Evolutionary conservation across 2,797 vertebrate genomes (phyloP).

Genomic region (Brachymystax lenok): DNA sequence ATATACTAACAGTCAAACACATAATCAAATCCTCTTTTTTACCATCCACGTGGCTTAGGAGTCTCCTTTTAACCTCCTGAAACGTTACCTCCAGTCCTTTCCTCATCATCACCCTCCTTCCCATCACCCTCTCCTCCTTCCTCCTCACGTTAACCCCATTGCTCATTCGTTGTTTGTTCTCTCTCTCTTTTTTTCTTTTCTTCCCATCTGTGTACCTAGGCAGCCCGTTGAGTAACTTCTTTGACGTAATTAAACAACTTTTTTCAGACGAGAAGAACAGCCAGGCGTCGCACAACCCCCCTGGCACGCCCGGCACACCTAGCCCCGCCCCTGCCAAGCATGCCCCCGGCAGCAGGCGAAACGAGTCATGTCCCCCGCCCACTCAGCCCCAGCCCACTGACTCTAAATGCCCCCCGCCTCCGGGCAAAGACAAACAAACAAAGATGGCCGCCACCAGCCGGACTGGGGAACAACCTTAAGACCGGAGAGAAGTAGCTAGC

Average conservation of each 20-base stretch:
- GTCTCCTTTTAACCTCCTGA: slow-evolving; percentile 47
- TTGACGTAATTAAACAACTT: slow-evolving; percentile 99
- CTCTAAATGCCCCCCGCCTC: slow-evolving; percentile 84
- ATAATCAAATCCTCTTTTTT: background rate
- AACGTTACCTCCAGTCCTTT: slow-evolving; percentile 26
- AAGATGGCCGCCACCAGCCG: slow-evolving; percentile 86
- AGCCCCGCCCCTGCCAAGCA: slow-evolving; percentile 88
- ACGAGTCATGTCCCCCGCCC: slow-evolving; percentile 65
- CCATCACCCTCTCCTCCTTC: slow-evolving; percentile 55
- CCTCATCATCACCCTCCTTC: slow-evolving; percentile 37
- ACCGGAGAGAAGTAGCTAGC: slow-evolving; percentile 51
- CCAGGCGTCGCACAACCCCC: slow-evolving; percentile 86
- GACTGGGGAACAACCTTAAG: slow-evolving; percentile 92
- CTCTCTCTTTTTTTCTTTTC: slow-evolving; percentile 75
- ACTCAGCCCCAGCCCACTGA: slow-evolving; percentile 75
- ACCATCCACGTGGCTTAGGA: background rate
- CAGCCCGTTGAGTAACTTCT: slow-evolving; percentile 99
- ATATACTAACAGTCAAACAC: background rate
- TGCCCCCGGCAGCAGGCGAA: slow-evolving; percentile 86
- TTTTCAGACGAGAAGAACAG: slow-evolving; percentile 99
- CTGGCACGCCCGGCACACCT: slow-evolving; percentile 89
- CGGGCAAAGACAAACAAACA: slow-evolving; percentile 89
- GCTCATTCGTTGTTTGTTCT: slow-evolving; percentile 80
- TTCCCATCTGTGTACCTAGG: slow-evolving; percentile 93
- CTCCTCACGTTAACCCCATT: slow-evolving; percentile 72